Conservation (phyloP, 2,113 vertebrate genomes). For the Edolisoma coerulescens region DNA sequence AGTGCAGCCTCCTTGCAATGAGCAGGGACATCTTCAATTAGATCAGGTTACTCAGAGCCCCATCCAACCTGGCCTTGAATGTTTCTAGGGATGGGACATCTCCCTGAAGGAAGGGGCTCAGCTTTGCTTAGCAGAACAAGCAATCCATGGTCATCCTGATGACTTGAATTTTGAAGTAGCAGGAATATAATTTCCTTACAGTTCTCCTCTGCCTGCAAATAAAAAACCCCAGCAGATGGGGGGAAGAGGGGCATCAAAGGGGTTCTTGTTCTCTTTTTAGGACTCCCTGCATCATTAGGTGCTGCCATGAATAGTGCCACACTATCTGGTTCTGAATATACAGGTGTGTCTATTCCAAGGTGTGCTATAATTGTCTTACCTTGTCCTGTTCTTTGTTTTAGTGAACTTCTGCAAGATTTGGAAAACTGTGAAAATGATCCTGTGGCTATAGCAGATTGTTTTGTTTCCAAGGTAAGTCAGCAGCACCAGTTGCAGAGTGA, state of each 20-base stretch:
- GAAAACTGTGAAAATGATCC: conserved; percentile 89
- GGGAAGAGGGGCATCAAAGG: not conserved
- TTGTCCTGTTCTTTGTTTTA: conserved; percentile 54
- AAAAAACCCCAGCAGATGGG: fast-evolving
- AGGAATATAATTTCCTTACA: not conserved
- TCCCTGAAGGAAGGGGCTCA: not conserved
- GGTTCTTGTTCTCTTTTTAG: not conserved
- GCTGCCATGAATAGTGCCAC: not conserved
- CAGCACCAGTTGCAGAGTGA: not conserved
- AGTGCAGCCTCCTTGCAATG: not conserved
- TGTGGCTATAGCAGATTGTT: conserved; percentile 88
- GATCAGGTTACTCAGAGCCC: not conserved
- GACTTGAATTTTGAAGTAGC: not conserved
- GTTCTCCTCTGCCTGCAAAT: not conserved
- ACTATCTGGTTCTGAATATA: not conserved
- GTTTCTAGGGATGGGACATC: not conserved
- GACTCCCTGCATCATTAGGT: not conserved
- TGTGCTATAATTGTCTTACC: not conserved
- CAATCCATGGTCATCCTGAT: not conserved
- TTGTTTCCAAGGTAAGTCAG: conserved; percentile 92
- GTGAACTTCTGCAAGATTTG: conserved; percentile 85
- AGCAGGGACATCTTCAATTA: not conserved
- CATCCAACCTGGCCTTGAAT: not conserved
- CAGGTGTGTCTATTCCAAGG: not conserved
- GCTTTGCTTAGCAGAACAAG: not conserved